Evolutionary conservation across 1,140 invertebrate species (phyloP).

Genomic region (Brachionus koreanus): DNA sequence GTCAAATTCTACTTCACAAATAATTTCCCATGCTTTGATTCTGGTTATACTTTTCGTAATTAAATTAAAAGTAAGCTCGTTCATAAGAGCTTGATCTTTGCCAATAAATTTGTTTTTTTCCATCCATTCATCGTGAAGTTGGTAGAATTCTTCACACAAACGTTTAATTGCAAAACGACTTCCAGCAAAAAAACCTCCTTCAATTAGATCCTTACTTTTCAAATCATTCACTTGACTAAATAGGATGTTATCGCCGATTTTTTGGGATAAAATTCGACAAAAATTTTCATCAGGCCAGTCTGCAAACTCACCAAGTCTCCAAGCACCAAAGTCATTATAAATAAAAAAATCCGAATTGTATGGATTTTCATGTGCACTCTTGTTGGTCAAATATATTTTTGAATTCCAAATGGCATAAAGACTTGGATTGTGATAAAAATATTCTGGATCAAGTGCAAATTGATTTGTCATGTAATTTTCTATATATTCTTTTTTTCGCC

Average conservation of each 20-base stretch:
- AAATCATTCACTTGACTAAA: neutral
- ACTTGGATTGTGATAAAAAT: neutral
- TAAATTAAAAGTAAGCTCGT: neutral
- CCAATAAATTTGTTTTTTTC: neutral
- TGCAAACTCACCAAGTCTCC: neutral
- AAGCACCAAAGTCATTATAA: neutral
- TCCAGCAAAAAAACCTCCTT: neutral
- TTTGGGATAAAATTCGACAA: neutral
- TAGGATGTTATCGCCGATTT: neutral
- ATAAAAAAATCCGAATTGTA: neutral
- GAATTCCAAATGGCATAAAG: slow-evolving; percentile 3
- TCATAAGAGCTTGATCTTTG: slow-evolving; percentile 21
- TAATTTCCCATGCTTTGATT: neutral
- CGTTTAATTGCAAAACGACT: neutral
- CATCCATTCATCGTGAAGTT: neutral
- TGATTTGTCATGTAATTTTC: neutral
- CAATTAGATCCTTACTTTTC: neutral
- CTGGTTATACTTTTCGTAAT: neutral
- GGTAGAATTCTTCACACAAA: neutral
- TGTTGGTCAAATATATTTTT: neutral
- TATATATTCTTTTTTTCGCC: neutral
- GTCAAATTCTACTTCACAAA: neutral
- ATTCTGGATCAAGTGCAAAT: neutral
- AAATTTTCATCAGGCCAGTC: neutral
- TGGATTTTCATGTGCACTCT: neutral